Conservation (phyloP, 2,888 invertebrate species). For the Acrobasis repandana region DNA sequence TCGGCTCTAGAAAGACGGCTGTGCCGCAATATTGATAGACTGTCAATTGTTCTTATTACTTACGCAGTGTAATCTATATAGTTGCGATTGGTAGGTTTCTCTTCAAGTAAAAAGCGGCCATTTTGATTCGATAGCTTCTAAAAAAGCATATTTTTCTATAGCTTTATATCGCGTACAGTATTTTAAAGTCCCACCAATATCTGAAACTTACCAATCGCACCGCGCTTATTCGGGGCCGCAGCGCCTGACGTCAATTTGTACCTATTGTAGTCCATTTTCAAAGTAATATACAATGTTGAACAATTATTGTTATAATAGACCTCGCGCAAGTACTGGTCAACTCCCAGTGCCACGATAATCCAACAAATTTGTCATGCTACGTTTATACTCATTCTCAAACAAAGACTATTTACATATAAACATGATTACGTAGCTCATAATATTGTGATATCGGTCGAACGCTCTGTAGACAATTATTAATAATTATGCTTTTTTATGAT, state of each 20-base stretch:
- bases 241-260: neutral
- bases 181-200: conserved; percentile 15
- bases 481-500: no score
- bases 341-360: neutral
- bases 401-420: no score
- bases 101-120: conserved; percentile 5
- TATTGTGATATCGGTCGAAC: no score
- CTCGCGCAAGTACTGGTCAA: neutral
- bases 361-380: no score
- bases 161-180: conserved; percentile 16
- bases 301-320: neutral
- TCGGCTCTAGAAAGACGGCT: neutral
- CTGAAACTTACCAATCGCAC: neutral
- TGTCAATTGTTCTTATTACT: neutral
- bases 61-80: neutral
- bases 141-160: conserved; percentile 15
- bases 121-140: conserved; percentile 11
- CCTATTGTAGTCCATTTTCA: conserved; percentile 7
- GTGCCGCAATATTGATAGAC: neutral
- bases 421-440: no score
- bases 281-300: conserved; percentile 8
- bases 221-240: neutral
- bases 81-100: neutral
- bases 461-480: no score
- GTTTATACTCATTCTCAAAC: no score